Percentiles rank a stretch among this genome's conserved stretches.
Conservation (phyloP, 2,888 invertebrate species). For the Cynaeus angustus region DNA sequence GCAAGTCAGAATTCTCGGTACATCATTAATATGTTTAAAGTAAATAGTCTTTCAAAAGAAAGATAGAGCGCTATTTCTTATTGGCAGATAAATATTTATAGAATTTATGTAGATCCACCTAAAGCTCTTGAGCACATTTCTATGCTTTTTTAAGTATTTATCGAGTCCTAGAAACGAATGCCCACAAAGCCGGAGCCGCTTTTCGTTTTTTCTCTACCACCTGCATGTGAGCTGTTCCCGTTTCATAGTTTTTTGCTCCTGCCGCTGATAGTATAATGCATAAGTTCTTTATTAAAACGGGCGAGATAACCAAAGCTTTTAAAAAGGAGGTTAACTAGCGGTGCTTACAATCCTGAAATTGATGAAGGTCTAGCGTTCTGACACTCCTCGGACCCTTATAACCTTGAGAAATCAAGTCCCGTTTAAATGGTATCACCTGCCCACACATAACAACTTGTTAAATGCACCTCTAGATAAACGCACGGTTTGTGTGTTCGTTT, state of each 20-base stretch:
- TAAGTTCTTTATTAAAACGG: slow-evolving; percentile 37
- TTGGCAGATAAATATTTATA: too few relatives aligned
- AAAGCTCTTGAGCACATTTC: too few relatives aligned
- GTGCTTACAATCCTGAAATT: slow-evolving; percentile 56
- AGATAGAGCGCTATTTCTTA: too few relatives aligned
- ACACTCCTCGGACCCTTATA: slow-evolving; percentile 48
- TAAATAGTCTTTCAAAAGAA: too few relatives aligned
- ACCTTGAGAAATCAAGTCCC: slow-evolving; percentile 53
- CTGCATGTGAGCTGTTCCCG: slow-evolving; percentile 28
- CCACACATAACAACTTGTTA: slow-evolving; percentile 52
- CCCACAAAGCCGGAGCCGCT: slow-evolving; percentile 10
- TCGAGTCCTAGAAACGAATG: neutral
- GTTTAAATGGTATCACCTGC: slow-evolving; percentile 58
- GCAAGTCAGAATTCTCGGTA: too few relatives aligned
- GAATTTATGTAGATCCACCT: too few relatives aligned
- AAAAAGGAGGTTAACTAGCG: slow-evolving; percentile 60
- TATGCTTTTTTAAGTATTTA: too few relatives aligned
- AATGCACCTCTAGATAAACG: slow-evolving; percentile 45
- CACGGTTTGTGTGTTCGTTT: slow-evolving; percentile 11
- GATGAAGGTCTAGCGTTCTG: slow-evolving; percentile 50
- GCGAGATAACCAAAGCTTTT: slow-evolving; percentile 34
- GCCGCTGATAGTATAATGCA: slow-evolving; percentile 9
- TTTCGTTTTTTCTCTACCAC: slow-evolving; percentile 29
- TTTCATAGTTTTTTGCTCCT: slow-evolving; percentile 12
- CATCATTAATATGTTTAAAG: too few relatives aligned